Evolutionary conservation across 2,113 vertebrate genomes (phyloP).

Genomic region (Vulpes ferrilata): DNA sequence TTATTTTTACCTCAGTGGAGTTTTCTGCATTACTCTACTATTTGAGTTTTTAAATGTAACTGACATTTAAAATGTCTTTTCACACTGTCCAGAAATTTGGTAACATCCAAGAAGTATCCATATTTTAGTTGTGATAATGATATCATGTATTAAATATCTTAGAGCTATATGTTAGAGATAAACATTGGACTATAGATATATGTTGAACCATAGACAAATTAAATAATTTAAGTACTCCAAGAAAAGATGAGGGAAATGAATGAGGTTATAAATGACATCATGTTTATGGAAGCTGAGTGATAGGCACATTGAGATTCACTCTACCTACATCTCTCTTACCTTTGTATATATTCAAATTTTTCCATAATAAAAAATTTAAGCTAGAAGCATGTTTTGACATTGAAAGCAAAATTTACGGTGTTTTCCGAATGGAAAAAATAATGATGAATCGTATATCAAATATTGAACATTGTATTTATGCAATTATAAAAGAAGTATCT

Average conservation of each 20-base stretch:
- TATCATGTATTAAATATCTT: not conserved
- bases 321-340: not conserved
- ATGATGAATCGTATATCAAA: not conserved
- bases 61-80: not conserved
- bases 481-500: not conserved
- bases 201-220: not conserved
- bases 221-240: not conserved
- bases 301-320: not conserved
- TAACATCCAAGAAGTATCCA: not conserved
- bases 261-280: not conserved
- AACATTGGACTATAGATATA: not conserved
- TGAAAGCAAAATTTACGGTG: not conserved
- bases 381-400: not conserved
- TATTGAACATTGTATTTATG: not conserved
- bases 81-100: not conserved
- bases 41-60: not conserved
- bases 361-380: not conserved
- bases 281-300: not conserved
- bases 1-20: not conserved
- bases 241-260: not conserved
- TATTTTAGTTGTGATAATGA: not conserved
- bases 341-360: not conserved
- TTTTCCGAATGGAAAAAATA: not conserved
- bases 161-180: not conserved
- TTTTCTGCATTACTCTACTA: not conserved